Evolutionary conservation across 2,888 invertebrate species (phyloP).

Genomic region (Nasonovia ribisnigri): DNA sequence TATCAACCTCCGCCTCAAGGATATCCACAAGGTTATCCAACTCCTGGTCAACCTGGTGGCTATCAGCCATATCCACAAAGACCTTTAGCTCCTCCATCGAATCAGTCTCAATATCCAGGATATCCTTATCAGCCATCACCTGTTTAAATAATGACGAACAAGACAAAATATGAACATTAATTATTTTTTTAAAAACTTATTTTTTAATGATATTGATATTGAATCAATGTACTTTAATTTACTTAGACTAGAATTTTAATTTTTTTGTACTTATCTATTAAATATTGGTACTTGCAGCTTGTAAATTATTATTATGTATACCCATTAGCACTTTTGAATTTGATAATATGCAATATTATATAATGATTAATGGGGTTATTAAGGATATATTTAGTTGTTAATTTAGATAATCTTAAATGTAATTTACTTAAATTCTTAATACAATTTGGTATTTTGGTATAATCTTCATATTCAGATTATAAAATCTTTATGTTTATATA

Average conservation of each 20-base stretch:
- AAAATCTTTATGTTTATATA: conserved; percentile 11
- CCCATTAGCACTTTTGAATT: neutral
- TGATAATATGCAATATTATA: neutral
- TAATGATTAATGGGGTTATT: neutral
- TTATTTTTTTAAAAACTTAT: conserved; percentile 6
- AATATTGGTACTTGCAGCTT: neutral
- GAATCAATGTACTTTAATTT: neutral
- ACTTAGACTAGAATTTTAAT: neutral
- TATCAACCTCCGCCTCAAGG: conserved; percentile 72
- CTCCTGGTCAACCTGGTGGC: conserved; percentile 68
- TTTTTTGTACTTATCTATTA: conserved; percentile 27
- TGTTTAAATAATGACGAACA: conserved; percentile 72
- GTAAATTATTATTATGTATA: neutral
- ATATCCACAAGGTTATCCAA: conserved; percentile 70
- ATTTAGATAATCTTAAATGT: neutral
- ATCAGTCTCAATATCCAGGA: conserved; percentile 76
- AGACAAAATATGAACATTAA: neutral
- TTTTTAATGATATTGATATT: conserved; percentile 1
- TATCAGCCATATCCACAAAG: conserved; percentile 76
- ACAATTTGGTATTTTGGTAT: conserved; percentile 4
- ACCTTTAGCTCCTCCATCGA: conserved; percentile 79
- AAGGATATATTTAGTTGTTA: neutral
- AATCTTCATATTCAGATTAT: neutral
- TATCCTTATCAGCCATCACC: conserved; percentile 86
- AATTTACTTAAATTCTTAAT: neutral